phyloP scores from a whole-genome alignment of 2,113 vertebrate genomes.

The Fregetta grallaria region DNA sequence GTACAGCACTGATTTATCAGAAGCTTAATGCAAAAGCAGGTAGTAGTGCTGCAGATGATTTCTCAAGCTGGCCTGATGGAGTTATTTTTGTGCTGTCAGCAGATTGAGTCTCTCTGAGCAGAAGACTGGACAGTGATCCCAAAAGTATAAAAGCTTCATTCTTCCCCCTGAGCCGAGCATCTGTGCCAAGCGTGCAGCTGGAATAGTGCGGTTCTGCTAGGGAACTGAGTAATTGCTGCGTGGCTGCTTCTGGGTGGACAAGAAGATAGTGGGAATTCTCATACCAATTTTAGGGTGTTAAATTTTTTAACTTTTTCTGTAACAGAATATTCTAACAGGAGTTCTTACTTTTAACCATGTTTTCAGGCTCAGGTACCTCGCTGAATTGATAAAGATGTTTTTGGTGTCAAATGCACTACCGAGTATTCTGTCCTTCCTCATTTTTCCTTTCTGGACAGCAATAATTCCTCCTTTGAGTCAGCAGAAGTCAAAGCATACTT shows the following conservation, averaged over 20 bases:
- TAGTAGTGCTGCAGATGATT: background rate
- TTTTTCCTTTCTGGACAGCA: background rate
- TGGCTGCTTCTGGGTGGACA: background rate
- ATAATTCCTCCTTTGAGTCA: background rate
- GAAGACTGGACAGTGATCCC: background rate
- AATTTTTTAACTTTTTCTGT: background rate
- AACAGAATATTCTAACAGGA: background rate
- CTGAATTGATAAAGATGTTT: background rate
- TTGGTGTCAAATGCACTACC: background rate
- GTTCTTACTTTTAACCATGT: background rate
- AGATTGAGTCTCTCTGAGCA: background rate
- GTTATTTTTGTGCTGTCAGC: background rate
- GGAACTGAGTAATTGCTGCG: fast-evolving
- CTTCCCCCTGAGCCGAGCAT: background rate
- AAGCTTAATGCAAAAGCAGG: background rate
- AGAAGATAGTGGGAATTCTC: background rate
- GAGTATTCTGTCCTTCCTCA: background rate
- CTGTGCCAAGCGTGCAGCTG: background rate
- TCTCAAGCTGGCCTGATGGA: background rate
- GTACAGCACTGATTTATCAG: background rate
- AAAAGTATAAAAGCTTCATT: background rate
- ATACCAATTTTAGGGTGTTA: background rate
- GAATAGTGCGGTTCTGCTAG: fast-evolving
- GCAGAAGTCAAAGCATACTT: background rate
- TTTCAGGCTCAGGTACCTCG: background rate